phyloP scores from a whole-genome alignment of 1,140 invertebrate species.

The Heliothis subflexa region DNA sequence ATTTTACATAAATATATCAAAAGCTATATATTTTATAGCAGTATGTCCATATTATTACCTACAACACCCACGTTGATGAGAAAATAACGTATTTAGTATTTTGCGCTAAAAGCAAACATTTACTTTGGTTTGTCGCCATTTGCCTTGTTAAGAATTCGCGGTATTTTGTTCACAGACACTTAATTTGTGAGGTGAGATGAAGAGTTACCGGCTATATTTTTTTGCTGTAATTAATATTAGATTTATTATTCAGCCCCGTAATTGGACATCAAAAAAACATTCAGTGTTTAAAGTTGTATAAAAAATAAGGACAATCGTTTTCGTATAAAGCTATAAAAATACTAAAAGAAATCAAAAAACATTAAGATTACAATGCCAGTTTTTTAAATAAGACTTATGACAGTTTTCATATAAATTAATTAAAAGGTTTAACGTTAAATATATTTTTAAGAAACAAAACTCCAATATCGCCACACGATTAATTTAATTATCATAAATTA shows the following conservation, averaged over 20 bases:
- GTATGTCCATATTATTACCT: not conserved
- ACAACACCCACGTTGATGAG: not conserved
- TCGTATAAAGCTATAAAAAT: too few relatives aligned
- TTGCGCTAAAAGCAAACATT: conserved; percentile 52
- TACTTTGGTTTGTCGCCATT: conserved; percentile 49
- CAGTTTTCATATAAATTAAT: not conserved
- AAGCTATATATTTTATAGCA: not conserved
- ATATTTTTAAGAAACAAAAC: not conserved
- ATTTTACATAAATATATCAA: not conserved
- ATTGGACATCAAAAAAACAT: too few relatives aligned
- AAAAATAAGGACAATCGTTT: too few relatives aligned
- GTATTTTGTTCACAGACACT: conserved; percentile 55
- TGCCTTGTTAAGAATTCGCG: conserved; percentile 58
- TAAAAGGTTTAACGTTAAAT: not conserved
- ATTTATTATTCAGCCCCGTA: too few relatives aligned
- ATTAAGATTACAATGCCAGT: not conserved
- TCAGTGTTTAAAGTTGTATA: too few relatives aligned
- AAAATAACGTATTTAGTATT: conserved; percentile 8
- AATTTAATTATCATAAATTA: conserved; percentile 44
- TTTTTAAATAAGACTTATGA: conserved; percentile 6
- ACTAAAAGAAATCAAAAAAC: not conserved
- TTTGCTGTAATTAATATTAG: too few relatives aligned
- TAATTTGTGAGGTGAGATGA: not conserved
- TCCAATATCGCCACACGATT: not conserved
- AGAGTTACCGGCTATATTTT: not conserved